These are phyloP conservation scores for Podocnemis expansa DNA, from an alignment of 2,113 vertebrate genomes.

Conservation along the genomic window DNA sequence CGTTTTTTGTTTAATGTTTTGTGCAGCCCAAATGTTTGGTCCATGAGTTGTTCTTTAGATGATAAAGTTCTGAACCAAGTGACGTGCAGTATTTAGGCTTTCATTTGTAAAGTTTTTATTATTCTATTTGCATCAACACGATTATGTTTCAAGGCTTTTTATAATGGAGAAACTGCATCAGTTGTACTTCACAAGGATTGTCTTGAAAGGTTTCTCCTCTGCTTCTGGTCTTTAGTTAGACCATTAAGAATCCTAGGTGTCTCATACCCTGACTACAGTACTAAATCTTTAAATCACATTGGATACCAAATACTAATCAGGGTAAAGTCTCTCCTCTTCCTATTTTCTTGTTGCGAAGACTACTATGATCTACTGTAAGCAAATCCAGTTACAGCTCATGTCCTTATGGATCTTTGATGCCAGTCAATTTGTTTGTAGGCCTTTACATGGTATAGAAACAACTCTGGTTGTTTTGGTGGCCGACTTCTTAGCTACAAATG, in stretches of 20 bases:
- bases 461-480: neutral
- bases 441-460: neutral
- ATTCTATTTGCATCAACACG: neutral
- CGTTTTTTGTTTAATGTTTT: neutral
- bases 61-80: neutral
- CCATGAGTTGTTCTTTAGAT: neutral
- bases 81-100: neutral
- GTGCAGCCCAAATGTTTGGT: neutral
- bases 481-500: neutral
- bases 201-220: neutral
- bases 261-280: neutral
- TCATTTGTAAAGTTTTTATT: neutral
- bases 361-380: neutral
- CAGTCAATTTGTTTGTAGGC: neutral
- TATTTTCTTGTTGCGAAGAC: neutral
- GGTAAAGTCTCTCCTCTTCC: neutral
- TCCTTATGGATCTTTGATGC: neutral
- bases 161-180: neutral
- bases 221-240: accelerated
- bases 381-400: neutral
- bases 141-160: neutral
- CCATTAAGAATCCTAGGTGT: neutral
- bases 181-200: neutral
- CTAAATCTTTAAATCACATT: neutral
- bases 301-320: neutral